These are phyloP conservation scores for Cheilosia soror DNA, from an alignment of 2,888 invertebrate genomes.

Conservation along the genomic window DNA sequence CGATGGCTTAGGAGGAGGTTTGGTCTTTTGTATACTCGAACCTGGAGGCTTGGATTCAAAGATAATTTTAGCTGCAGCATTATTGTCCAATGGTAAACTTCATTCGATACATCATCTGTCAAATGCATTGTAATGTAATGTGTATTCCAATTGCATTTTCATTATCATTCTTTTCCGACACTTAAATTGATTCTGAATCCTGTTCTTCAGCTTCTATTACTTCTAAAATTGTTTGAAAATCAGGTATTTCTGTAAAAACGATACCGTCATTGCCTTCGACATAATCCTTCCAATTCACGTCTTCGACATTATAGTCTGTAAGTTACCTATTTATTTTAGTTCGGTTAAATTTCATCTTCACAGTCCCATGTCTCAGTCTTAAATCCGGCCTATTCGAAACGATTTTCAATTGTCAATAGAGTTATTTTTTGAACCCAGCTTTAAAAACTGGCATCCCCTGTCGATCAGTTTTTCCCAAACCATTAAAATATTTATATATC, in stretches of 20 bases:
- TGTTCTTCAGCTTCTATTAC: neutral
- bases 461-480: no score
- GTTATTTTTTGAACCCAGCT: neutral
- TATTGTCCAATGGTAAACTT: no score
- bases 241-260: constrained; percentile 24
- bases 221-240: constrained; percentile 5
- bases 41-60: no score
- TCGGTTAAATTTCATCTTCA: neutral
- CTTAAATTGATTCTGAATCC: no score
- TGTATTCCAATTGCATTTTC: no score
- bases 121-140: no score
- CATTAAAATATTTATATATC: no score
- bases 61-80: no score
- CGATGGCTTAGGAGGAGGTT: no score
- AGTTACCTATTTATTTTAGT: constrained; percentile 7
- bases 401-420: constrained; percentile 7
- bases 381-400: constrained; percentile 15
- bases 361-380: neutral
- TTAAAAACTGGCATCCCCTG: constrained; percentile 10
- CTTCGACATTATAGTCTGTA: constrained; percentile 24
- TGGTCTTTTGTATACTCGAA: no score
- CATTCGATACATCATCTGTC: no score
- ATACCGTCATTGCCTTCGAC: constrained; percentile 31
- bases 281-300: constrained; percentile 24
- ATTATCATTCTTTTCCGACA: no score